Percentiles rank a stretch among this genome's conserved stretches.
phyloP scores from a whole-genome alignment of 2,113 vertebrate genomes.

The Heterotis niloticus region DNA sequence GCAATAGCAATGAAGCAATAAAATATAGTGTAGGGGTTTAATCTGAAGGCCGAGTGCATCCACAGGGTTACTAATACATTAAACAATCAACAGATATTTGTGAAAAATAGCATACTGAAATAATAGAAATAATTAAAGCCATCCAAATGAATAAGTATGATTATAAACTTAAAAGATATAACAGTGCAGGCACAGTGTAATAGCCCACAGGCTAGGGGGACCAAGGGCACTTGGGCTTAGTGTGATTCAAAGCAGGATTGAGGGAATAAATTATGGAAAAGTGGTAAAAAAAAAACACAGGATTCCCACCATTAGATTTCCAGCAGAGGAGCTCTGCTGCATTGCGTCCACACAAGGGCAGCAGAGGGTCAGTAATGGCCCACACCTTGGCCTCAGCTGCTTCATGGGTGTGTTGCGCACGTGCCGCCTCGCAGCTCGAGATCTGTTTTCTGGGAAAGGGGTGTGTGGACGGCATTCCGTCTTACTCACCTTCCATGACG shows the following conservation, averaged over 20 bases:
- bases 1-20: too few species aligned
- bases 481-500: slow-evolving; percentile 12
- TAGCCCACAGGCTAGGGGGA: not conserved
- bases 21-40: too few species aligned
- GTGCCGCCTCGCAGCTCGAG: not conserved
- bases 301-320: not conserved
- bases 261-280: not conserved
- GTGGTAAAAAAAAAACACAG: not conserved
- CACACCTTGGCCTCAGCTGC: not conserved
- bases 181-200: too few species aligned
- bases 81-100: too few species aligned
- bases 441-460: not conserved
- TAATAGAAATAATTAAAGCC: too few species aligned
- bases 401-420: not conserved
- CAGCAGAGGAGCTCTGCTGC: not conserved
- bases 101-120: too few species aligned
- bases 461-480: not conserved
- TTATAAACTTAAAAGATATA: too few species aligned
- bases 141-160: too few species aligned
- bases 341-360: slow-evolving; percentile 38
- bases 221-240: too few species aligned
- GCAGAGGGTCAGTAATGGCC: not conserved
- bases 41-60: too few species aligned
- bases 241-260: too few species aligned
- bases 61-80: too few species aligned